Base-by-base conservation (phyloP, 2,797 vertebrate species). In the Etheostoma perlongum region DNA sequence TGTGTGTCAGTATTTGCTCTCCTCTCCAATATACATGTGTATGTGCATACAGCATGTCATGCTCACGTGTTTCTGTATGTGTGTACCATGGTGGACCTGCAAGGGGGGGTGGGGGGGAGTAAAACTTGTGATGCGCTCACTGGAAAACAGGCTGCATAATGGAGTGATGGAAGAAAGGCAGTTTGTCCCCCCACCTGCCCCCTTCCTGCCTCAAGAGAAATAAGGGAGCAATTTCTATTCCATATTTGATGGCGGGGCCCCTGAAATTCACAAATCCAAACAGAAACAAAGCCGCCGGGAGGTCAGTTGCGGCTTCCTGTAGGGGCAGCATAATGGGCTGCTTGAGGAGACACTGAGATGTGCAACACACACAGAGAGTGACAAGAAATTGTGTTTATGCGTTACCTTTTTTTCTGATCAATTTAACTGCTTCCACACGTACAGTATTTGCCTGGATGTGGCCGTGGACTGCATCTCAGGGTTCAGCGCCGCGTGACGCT, bases 111-210 rank as follows among this genome's bases (percentile, higher is more conserved):
- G 44, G 21, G 30, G 42, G 74, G 79, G 79, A 57, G 75, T 93
- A 85, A 96, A 98, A 97, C 96, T 97, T 97, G 94, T 96, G 97
- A 98, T 97, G 97, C 96, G 86, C 97, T 98, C 97, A 97, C 96
- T 97, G 96, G 97, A 98, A 98, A 99, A 98, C 97, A 97, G 96
- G 96, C 96, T 97, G 97, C 96, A 98, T 98, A 98, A 99, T 98
- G 96, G 96, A 97, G 96, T 94, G 88, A 83, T 86, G 76, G 87
- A 73, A 65, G 36, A 66, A 80, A 82, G 74, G 76, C 44, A 16
- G 86, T 83, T 73, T 85, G 63, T 18, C 49, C 21, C 51, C 23
- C 27, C 25, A 7, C 12, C 53, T 40, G 36, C n/a, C 5, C 62
- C 44, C 77, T 58, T 68, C 64, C 40, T 67, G 88, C 97, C 98